Evolutionary conservation across 2,888 invertebrate genomes (phyloP), one percentile per base, ranked within the genome.

Genomic region (Melikaiella ostensackeni): DNA sequence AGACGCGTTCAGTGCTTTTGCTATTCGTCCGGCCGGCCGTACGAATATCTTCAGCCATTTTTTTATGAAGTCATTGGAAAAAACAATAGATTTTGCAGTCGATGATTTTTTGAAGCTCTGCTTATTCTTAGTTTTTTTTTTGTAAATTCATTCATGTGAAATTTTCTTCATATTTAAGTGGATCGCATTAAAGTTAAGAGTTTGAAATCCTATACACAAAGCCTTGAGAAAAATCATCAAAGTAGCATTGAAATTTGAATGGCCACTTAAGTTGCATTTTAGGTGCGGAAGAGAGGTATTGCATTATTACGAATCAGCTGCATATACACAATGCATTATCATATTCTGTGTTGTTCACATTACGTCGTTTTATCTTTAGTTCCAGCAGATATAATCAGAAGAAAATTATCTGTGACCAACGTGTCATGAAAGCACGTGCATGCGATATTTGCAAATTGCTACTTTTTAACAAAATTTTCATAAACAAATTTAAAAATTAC

Each of bases 301-400:
- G 70, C n/a, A 70, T 70, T 70, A 46, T 70, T 50, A 50, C 70
- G 70, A 70, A 70, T 70, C 70, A 70, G 70, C 70, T 70, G 46
- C 24, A 66, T 42, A 50, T 24, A 59, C 24, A 59, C 27, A 24
- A 13, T 42, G 42, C 9, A 42, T 42, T 64, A 42, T 70, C 30
- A 70, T 50, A 70, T 27, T 70, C 50, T 50, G 11, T 27, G 13
- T 50, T 70, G 30, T 50, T 70, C 70, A 33, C 50, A 30, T 70
- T 70, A 70, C 70, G 50, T 50, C 19, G 42, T 70, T 16, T 24
- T 70, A 70, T 70, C 50, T 70, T 70, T n/a, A 70, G 30, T 50
- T 50, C n/a, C 33, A 70, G 50, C 30, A 70, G 50, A 70, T 33
- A 70, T 30, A 19, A 30, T 30, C 50, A 2, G 19, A 55, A 7